phyloP scores from a whole-genome alignment of 2,797 vertebrate genomes.

The Chaenodraco wilsoni region DNA sequence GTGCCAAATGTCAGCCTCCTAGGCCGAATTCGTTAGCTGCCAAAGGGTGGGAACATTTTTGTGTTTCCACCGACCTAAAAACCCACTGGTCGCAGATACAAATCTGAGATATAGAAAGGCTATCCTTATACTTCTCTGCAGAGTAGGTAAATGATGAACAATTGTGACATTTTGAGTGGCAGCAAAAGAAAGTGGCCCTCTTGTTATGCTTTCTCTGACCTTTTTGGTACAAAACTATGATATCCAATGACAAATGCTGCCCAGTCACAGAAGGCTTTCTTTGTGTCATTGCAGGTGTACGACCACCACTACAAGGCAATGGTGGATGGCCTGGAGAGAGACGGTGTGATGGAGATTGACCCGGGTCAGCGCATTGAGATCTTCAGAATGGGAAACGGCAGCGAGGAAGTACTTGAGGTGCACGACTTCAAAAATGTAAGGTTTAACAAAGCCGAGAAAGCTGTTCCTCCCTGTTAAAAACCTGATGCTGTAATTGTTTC shows the following conservation, averaged over 20 bases:
- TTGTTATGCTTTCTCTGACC: not conserved
- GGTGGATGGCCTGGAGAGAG: constrained; percentile 88
- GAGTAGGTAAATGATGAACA: too few relatives aligned
- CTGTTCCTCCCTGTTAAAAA: constrained; percentile 14
- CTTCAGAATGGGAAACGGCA: constrained; percentile 91
- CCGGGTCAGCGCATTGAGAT: constrained; percentile 87
- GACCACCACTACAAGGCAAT: constrained; percentile 91
- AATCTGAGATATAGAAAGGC: too few relatives aligned
- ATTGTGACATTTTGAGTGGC: too few relatives aligned
- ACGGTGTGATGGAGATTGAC: constrained; percentile 93
- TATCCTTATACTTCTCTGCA: too few relatives aligned
- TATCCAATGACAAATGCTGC: not conserved
- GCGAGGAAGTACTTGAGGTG: constrained; percentile 92
- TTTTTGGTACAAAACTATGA: not conserved
- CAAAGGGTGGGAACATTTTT: too few relatives aligned
- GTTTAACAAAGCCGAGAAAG: constrained; percentile 20
- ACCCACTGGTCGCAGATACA: too few relatives aligned
- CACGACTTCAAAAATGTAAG: constrained; percentile 96
- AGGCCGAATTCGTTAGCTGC: too few relatives aligned
- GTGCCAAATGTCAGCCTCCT: too few relatives aligned
- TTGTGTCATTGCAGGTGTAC: constrained; percentile 86
- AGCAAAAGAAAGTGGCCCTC: not conserved
- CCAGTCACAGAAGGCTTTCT: constrained; percentile 16
- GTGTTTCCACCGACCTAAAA: too few relatives aligned
- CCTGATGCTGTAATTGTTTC: constrained; percentile 16